phyloP scores from a whole-genome alignment of 2,888 invertebrate species.

The Nomada goodeniana region DNA sequence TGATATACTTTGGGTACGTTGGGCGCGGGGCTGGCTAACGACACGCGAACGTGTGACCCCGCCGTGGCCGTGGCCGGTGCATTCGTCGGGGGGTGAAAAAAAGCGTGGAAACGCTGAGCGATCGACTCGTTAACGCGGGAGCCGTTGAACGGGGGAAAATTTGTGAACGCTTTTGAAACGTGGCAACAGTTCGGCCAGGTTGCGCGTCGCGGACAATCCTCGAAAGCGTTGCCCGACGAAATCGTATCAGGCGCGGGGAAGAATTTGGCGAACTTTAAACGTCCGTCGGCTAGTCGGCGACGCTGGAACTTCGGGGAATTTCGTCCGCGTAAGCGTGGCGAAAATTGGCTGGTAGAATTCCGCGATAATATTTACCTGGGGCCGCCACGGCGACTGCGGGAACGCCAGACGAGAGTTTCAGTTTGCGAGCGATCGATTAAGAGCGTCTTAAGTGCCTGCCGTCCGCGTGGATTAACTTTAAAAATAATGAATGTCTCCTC shows the following conservation, averaged over 20 bases:
- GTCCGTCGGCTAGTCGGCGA: neutral
- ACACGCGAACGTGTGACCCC: no score
- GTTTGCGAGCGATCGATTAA: neutral
- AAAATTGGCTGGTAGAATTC: conserved; percentile 44
- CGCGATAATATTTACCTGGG: conserved; percentile 34
- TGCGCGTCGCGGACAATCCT: no score
- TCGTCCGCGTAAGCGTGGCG: conserved; percentile 31
- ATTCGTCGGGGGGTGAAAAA: no score
- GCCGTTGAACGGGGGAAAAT: no score
- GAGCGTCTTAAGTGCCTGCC: neutral
- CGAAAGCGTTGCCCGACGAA: no score
- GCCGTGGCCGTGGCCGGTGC: no score
- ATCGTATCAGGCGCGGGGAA: neutral
- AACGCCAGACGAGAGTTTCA: neutral
- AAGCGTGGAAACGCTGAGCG: no score
- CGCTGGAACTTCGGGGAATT: conserved; percentile 29
- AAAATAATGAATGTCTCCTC: no score
- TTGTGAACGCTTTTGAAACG: no score
- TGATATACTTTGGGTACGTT: conserved; percentile 30
- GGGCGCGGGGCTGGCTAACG: conserved; percentile 8
- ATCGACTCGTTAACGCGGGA: no score
- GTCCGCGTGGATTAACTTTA: no score
- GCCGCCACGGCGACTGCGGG: neutral
- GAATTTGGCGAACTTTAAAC: conserved; percentile 35
- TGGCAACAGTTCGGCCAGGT: no score